Conservation (phyloP, 2,113 vertebrate genomes). For the Riparia riparia region DNA sequence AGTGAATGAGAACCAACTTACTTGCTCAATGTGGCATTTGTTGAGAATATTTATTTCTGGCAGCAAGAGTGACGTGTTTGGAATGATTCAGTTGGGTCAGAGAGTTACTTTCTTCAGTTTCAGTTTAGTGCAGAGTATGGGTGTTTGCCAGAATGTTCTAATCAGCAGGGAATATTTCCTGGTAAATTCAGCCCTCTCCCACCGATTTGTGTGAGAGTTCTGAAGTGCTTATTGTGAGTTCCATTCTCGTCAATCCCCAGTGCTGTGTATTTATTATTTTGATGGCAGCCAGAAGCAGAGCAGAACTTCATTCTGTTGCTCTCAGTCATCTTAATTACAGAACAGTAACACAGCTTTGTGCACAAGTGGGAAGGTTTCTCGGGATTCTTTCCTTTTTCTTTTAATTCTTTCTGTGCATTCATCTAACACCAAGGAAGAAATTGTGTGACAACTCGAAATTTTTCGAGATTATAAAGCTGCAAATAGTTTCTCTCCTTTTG, state of each 20-base stretch:
- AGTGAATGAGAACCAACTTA: neutral
- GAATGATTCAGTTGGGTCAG: neutral
- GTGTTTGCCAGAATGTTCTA: neutral
- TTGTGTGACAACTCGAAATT: neutral
- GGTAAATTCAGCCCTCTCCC: neutral
- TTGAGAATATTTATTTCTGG: neutral
- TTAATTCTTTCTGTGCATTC: neutral
- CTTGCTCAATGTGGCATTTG: neutral
- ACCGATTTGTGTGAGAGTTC: neutral
- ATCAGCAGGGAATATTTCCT: neutral
- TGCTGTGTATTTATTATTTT: neutral
- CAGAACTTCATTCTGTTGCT: neutral
- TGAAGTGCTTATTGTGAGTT: neutral
- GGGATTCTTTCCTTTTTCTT: neutral
- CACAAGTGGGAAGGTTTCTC: neutral
- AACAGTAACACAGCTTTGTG: neutral
- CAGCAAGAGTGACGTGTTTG: neutral
- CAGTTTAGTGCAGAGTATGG: neutral
- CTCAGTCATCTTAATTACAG: neutral
- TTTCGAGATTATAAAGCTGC: neutral
- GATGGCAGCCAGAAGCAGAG: neutral
- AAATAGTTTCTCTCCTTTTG: neutral
- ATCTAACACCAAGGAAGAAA: neutral
- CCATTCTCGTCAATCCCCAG: neutral
- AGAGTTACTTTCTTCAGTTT: neutral